These are phyloP conservation scores for Synanthedon andrenaeformis DNA, from an alignment of 2,888 invertebrate species.

Conservation along the genomic window DNA sequence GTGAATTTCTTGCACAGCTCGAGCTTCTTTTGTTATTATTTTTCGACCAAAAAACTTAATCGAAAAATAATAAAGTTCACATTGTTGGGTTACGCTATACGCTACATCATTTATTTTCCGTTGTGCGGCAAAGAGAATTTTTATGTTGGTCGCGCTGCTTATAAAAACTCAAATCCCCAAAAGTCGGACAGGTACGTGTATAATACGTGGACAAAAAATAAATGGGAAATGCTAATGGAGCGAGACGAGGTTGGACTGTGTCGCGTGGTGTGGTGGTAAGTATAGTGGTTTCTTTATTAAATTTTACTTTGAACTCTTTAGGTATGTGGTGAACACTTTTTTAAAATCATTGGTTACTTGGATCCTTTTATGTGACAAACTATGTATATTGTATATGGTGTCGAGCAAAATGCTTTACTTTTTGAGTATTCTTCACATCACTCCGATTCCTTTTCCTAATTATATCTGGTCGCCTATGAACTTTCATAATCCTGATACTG, in stretches of 20 bases:
- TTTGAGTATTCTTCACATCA: too few relatives aligned
- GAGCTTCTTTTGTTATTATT: neutral
- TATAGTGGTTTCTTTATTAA: slow-evolving; percentile 20
- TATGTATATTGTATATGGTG: too few relatives aligned
- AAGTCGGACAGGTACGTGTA: slow-evolving; percentile 68
- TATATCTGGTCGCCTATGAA: too few relatives aligned
- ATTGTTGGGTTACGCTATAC: slow-evolving; percentile 34
- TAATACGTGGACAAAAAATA: slow-evolving; percentile 70
- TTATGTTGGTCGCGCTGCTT: slow-evolving; percentile 63
- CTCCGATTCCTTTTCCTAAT: too few relatives aligned
- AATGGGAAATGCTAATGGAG: slow-evolving; percentile 71
- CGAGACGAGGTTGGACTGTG: slow-evolving; percentile 51
- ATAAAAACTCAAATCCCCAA: slow-evolving; percentile 64
- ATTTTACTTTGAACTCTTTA: neutral
- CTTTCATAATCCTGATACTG: too few relatives aligned
- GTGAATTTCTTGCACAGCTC: too few relatives aligned
- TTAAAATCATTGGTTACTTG: too few relatives aligned
- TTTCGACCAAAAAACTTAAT: slow-evolving; percentile 34
- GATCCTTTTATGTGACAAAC: too few relatives aligned
- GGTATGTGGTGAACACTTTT: neutral
- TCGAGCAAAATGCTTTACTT: too few relatives aligned
- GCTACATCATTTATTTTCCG: slow-evolving; percentile 60
- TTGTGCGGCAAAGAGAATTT: slow-evolving; percentile 56
- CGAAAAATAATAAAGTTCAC: slow-evolving; percentile 44
- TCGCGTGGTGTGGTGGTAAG: slow-evolving; percentile 22